phyloP scores from a whole-genome alignment of 2,113 vertebrate species.

The Oenanthe melanoleuca region DNA sequence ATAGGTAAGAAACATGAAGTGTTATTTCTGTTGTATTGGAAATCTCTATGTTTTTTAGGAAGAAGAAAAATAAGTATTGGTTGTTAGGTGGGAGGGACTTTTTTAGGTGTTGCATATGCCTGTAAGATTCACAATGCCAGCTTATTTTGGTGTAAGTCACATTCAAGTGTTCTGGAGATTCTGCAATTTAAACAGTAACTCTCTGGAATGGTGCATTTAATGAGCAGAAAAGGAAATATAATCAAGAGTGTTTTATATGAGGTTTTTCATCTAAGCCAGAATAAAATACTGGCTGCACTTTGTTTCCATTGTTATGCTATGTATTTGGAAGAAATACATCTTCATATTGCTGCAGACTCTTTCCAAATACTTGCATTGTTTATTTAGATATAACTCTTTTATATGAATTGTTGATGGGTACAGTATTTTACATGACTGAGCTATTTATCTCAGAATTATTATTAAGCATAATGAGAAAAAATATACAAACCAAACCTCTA shows the following conservation, averaged over 20 bases:
- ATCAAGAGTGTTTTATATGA: conserved; percentile 10
- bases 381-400: conserved; percentile 29
- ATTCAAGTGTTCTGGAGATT: conserved; percentile 2
- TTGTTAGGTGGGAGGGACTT: background rate
- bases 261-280: conserved; percentile 23
- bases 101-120: background rate
- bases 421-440: conserved; percentile 8
- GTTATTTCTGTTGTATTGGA: background rate
- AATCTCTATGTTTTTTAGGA: background rate
- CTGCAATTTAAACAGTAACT: conserved; percentile 19
- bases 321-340: conserved; percentile 30
- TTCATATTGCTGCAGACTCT: conserved; percentile 29
- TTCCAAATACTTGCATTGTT: background rate
- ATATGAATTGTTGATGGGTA: conserved; percentile 14
- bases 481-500: background rate
- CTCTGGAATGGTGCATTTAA: background rate
- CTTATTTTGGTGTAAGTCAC: background rate
- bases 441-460: conserved; percentile 22
- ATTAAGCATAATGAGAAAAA: conserved; percentile 23
- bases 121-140: background rate
- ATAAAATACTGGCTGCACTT: conserved; percentile 31
- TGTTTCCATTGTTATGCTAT: conserved; percentile 1
- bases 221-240: conserved; percentile 28
- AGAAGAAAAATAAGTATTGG: background rate
- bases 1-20: background rate